phyloP scores from a whole-genome alignment of 92 coral and sea anemone genomes.

The Anthopleura xanthogrammica region DNA sequence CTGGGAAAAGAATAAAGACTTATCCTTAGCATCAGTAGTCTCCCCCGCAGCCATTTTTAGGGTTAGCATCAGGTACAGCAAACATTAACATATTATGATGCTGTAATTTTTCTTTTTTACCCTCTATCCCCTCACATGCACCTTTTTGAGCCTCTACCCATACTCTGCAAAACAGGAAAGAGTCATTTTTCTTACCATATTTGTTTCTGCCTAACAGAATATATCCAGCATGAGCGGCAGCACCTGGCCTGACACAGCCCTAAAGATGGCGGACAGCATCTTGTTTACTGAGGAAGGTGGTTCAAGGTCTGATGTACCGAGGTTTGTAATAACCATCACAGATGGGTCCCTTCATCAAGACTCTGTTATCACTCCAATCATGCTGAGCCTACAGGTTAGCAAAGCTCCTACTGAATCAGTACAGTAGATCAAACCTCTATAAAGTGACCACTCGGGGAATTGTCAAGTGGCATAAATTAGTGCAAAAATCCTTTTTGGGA shows the following conservation, averaged over 20 bases:
- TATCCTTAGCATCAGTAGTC: too few species aligned
- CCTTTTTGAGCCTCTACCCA: too few species aligned
- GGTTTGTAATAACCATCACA: slow-evolving; percentile 32
- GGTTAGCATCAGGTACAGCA: too few species aligned
- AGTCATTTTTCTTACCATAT: neutral
- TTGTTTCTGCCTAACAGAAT: neutral
- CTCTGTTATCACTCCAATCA: slow-evolving; percentile 18
- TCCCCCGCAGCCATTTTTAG: too few species aligned
- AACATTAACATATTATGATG: too few species aligned
- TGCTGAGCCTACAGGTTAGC: slow-evolving; percentile 14
- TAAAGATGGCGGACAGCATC: slow-evolving; percentile 11
- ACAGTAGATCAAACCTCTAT: neutral
- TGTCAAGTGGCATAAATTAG: too few species aligned
- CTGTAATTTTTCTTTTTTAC: too few species aligned
- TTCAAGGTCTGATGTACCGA: slow-evolving; percentile 22
- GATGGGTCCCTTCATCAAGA: slow-evolving; percentile 26
- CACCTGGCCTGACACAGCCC: slow-evolving; percentile 34
- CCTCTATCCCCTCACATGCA: too few species aligned
- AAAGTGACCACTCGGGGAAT: neutral
- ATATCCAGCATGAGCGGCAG: slow-evolving; percentile 31
- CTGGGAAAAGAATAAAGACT: too few species aligned
- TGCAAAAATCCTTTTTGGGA: too few species aligned
- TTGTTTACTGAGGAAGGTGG: slow-evolving; percentile 34
- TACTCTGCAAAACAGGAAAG: too few species aligned
- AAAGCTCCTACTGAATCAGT: too few species aligned